Base-by-base conservation (phyloP, 2,113 vertebrate genomes). In the Dicrurus megarhynchus region DNA sequence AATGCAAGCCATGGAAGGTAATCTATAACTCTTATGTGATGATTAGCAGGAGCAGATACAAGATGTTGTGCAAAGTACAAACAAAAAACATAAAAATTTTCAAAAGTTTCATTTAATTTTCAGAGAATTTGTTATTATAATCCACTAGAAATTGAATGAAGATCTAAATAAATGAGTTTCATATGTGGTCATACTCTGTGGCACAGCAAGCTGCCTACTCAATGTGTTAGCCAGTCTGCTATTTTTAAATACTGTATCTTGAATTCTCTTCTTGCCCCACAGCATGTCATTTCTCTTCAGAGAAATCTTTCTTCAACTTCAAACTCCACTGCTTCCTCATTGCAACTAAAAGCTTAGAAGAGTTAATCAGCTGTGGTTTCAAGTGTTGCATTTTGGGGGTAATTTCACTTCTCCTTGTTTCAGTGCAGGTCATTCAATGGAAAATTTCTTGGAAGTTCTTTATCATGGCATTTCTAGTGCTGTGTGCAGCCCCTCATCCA, bases 361-460 rank as follows among this genome's bases (percentile, higher is more conserved):
- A 53, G 11, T 74, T 85, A 46, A 85, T 67, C 20, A 90, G 4
- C 23, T 64, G 27, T n/a, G 22, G 1, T 50, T 85, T 71, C 26
- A 63, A n/a, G 12, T 18, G 4, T 28, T 61, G 13, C 3, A 3
- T 0, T 52, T 83, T 73, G 5, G 17, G 11, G 7, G 6, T 55
- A 46, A 50, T 71, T 91, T 80, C 33, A n/a, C 8, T 79, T 91
- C 52, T 39, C 10, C 3, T 35, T 35, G 10, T 70, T 42, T 71
- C 35, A 42, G 39, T 20, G 33, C 17, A 55, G 10, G 13, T 75
- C 13, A 50, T 64, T 76, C 1, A 6, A 42, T 2, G 16, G 47
- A 75, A 77, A 78, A 63, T 47, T 86, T 13, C 27, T 50, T 37
- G 0, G 13, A 39, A 13, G 11, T n/a, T 61, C 16, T 79, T 70